phyloP scores from a whole-genome alignment of 1,140 invertebrate genomes.

The Drosophila pseudoananassae region DNA sequence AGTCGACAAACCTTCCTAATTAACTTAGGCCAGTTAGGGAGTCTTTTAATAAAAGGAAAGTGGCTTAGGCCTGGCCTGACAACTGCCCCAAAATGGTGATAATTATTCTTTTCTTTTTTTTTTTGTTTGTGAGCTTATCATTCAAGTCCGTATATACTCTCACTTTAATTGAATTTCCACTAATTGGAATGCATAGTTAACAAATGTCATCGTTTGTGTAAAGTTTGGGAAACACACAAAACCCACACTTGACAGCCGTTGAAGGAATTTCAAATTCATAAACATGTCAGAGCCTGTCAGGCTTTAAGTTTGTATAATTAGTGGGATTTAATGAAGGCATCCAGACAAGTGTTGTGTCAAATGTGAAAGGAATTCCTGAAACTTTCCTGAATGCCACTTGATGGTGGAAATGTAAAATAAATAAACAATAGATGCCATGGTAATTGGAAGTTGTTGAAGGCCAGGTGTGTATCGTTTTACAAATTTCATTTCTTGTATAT shows the following conservation, averaged over 20 bases:
- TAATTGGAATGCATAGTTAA: no score
- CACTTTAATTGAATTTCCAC: no score
- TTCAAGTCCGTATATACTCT: no score
- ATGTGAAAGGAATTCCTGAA: neutral
- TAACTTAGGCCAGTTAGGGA: conserved; percentile 22
- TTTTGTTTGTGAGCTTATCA: no score
- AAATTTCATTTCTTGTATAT: no score
- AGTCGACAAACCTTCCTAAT: conserved; percentile 24
- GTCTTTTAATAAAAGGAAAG: neutral
- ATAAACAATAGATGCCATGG: neutral
- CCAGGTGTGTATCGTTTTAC: neutral
- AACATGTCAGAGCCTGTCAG: neutral
- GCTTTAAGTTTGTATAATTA: neutral
- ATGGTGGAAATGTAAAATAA: neutral
- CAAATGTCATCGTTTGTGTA: no score
- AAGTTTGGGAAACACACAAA: neutral
- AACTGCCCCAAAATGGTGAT: neutral
- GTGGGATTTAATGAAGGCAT: neutral
- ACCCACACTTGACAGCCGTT: neutral
- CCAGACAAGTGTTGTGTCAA: no score
- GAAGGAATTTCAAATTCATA: neutral
- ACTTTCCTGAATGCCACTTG: no score
- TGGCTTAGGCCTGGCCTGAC: neutral
- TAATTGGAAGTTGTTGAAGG: neutral
- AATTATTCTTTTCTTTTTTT: neutral